Evolutionary conservation across 2,113 vertebrate genomes (phyloP), one percentile per base, ranked within the genome.

Genomic region (Pholis gunnellus): DNA sequence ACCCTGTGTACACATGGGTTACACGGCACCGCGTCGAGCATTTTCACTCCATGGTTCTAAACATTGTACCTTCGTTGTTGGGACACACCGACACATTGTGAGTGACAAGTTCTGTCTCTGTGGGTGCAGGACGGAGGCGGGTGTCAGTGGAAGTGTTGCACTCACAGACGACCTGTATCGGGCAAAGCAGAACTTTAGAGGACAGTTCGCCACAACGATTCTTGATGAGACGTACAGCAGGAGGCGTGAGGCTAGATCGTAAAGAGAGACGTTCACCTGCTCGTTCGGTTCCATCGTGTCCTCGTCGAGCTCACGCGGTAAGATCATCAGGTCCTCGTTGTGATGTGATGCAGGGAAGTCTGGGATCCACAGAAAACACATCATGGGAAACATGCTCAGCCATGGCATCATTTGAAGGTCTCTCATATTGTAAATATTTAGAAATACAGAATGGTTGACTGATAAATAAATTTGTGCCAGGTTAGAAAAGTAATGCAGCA

Each of bases 261-360:
- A n/a, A 71, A 50, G 15, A 69, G 25, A 69, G 44, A n/a, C 27
- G 56, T 78, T 86, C 94, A 98, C 97, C 93, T 27, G 89, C 81
- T 94, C 86, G 57, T 93, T 94, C 17, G 93, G 72, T 61, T 89
- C 84, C 31, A 91, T 68, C 38, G 86, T 74, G 77, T 95, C 92
- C 84, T 95, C 88, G 20, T 94, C 88, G 38, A 68, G 64, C 72
- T 94, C 88, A 79, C 75, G 78, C 75, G 89, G 59, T 18, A 93
- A 72, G n/a, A 92, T 22, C 64, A 75, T 87, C 71, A 82, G 72
- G 79, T 92, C 87, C 25, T 92, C 85, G 82, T 76, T 77, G 83
- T 48, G 70, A 78, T 77, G 87, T 85, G 90, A 76, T 17, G 36
- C 42, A 34, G 78, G 6, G 9, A 83, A 22, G 52, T 78, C 80